Evolutionary conservation across 1,140 invertebrate genomes (phyloP), one percentile per base, ranked within the genome.

Genomic region (Drosophila novamexicana): DNA sequence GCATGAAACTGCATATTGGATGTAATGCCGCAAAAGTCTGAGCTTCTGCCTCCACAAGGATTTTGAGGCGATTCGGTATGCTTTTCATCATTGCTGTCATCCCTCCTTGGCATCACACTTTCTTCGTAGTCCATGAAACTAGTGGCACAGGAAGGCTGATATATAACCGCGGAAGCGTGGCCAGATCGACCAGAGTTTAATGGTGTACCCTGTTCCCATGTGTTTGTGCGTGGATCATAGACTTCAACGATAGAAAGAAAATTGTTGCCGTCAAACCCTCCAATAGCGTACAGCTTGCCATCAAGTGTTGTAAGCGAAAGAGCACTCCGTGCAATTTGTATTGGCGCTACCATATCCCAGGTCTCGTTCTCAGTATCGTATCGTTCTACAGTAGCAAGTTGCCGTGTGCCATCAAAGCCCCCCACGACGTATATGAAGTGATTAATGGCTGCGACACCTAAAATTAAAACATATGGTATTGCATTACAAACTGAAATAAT

Each of bases 131-230:
- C 91, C 91, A 94, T 93, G 71, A 94, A 95, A 68, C 93, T 93
- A 39, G 93, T 90, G 2, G 92, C 92, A 86, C 95, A 94, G 9
- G 94, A 93, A 50, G 94, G 93, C 88, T 96, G 95, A 92, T 96
- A 96, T 77, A 96, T 97, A 1, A 98, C 96, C 9, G 97, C 97
- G 53, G 97, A 97, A 1, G 97, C 97, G 92, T 98, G 97, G 7
- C 97, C 97, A 34, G 97, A 98, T 68, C 97, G 94, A 16, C 96
- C 96, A 47, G 96, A 97, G n/a, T 96, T 96, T 93, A 98, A 95
- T 2, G 95, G 94, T 29, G 95, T 94, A 29, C 96, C 96, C 68
- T 94, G 93, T 58, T 94, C 93, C 98, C 97, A 98, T 34, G 93
- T 92, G 92, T 97, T 95, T 44, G 93, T 94, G 0, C 93, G 93